phyloP scores from a whole-genome alignment of 2,888 invertebrate genomes.

The Dasysyrphus tricinctus region DNA sequence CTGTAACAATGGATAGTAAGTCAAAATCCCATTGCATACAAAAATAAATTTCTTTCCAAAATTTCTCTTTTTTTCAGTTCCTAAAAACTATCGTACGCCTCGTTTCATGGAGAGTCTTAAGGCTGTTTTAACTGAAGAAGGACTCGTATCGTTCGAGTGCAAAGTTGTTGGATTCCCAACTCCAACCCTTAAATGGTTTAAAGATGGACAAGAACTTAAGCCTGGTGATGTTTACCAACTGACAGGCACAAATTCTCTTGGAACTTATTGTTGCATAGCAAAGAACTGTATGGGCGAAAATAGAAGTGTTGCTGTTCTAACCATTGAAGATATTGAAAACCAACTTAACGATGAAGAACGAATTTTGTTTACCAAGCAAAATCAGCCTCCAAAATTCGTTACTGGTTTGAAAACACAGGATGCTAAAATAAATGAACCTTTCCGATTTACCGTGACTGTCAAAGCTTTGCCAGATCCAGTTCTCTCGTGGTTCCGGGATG shows the following conservation, averaged over 20 bases:
- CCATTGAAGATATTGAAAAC: conserved; percentile 95
- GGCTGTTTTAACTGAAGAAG: conserved; percentile 95
- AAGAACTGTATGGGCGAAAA: conserved; percentile 96
- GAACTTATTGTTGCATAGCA: conserved; percentile 95
- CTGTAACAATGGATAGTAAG: conserved; percentile 91
- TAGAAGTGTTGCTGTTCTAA: conserved; percentile 92
- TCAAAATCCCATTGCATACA: conserved; percentile 47
- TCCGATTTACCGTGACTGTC: conserved; percentile 92
- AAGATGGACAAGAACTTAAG: conserved; percentile 95
- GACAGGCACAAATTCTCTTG: conserved; percentile 94
- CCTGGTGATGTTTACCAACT: conserved; percentile 96
- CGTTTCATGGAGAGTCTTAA: conserved; percentile 95
- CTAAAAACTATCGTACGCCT: conserved; percentile 94
- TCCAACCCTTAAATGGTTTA: conserved; percentile 94
- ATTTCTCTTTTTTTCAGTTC: conserved; percentile 86
- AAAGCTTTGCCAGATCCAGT: conserved; percentile 92
- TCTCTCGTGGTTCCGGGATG: conserved; percentile 94
- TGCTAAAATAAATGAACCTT: conserved; percentile 92
- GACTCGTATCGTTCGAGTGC: conserved; percentile 95
- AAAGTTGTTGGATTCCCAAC: conserved; percentile 97
- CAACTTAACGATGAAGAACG: conserved; percentile 94
- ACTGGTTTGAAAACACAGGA: conserved; percentile 92
- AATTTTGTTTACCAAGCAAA: conserved; percentile 86
- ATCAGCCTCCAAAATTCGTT: conserved; percentile 93
- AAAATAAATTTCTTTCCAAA: conserved; percentile 16